Percentiles rank a stretch among this genome's conserved stretches.
Conservation (phyloP, 2,113 vertebrate genomes). For the Ciconia boyciana region DNA sequence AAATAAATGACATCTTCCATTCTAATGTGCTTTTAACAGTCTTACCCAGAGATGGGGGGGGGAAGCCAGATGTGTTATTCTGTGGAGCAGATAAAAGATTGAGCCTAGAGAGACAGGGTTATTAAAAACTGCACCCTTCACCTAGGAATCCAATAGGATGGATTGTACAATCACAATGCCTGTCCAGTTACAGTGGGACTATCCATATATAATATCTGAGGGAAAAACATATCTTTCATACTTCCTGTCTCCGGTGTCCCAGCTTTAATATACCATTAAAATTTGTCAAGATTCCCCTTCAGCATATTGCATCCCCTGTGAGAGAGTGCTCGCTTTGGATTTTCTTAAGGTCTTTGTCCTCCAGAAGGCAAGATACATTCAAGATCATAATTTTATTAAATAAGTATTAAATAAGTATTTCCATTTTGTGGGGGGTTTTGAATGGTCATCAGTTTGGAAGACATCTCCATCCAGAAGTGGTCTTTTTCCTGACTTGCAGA, state of each 20-base stretch:
- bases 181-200: conserved; percentile 4
- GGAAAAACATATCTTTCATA: conserved; percentile 31
- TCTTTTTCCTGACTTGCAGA: not conserved
- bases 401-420: not conserved
- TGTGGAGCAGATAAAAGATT: conserved; percentile 8
- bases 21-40: not conserved
- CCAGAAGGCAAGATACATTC: not conserved
- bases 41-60: not conserved
- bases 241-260: conserved; percentile 38
- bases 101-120: not conserved
- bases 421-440: not conserved
- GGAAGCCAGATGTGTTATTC: not conserved
- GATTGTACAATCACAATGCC: conserved; percentile 2
- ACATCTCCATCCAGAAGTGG: not conserved
- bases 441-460: not conserved
- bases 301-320: not conserved
- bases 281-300: conserved; percentile 45
- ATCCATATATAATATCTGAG: not conserved
- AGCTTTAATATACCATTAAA: conserved; percentile 42
- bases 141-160: conserved; percentile 35
- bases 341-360: conserved; percentile 36
- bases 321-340: not conserved
- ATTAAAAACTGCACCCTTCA: conserved; percentile 50
- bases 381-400: not conserved
- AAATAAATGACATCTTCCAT: not conserved